Evolutionary conservation across 2,797 vertebrate genomes (phyloP).

Genomic region (Psittacula echo): DNA sequence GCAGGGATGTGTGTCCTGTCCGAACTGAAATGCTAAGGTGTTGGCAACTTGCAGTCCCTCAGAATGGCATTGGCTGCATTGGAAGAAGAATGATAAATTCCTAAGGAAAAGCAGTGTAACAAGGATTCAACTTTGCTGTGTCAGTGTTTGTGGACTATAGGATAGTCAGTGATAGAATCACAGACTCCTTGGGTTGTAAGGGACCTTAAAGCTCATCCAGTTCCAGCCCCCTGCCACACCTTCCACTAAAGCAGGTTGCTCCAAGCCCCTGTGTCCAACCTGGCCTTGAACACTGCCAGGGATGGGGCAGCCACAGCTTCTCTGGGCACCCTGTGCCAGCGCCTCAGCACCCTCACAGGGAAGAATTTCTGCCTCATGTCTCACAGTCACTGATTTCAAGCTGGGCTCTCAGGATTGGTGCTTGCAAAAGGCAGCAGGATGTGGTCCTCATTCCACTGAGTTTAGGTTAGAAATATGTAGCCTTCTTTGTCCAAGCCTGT

Average conservation of each 20-base stretch:
- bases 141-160: neutral
- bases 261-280: neutral
- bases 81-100: neutral
- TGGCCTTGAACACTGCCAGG: neutral
- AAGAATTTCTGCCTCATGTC: neutral
- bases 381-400: neutral
- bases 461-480: neutral
- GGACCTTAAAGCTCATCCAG: neutral
- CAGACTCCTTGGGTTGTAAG: neutral
- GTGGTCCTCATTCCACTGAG: neutral
- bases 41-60: neutral
- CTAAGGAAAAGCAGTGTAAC: neutral
- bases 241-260: neutral
- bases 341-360: neutral
- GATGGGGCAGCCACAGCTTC: neutral
- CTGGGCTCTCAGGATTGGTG: neutral
- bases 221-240: neutral
- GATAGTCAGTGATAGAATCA: neutral
- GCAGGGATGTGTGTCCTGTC: neutral
- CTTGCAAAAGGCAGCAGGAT: neutral
- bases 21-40: neutral
- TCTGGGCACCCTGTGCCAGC: neutral
- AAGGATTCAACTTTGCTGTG: neutral
- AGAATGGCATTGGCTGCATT: neutral
- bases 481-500: neutral